Conservation (phyloP, 2,113 vertebrate genomes). For the Heptranchias perlo region DNA sequence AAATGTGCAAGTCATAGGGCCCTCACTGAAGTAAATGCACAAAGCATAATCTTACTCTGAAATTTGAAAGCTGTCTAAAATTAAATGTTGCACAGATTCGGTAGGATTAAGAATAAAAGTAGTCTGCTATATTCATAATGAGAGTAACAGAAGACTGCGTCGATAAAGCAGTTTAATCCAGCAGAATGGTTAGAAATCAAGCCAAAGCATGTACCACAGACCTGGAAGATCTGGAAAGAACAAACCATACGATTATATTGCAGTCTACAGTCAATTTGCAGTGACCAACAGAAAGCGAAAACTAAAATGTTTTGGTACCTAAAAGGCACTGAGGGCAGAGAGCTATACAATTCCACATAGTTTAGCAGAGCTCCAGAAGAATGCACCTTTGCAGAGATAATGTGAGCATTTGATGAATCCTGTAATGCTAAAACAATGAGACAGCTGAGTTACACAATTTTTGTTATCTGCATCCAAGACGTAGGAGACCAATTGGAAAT, state of each 20-base stretch:
- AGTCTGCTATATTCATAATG: not conserved
- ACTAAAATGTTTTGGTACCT: not conserved
- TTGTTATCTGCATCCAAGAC: not conserved
- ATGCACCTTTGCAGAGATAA: not conserved
- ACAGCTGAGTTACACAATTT: not conserved
- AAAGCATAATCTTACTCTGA: not conserved
- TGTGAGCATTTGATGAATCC: not conserved
- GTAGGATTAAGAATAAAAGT: not conserved
- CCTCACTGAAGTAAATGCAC: not conserved
- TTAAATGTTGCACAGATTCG: not conserved
- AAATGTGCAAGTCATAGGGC: not conserved
- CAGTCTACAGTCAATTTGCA: no score
- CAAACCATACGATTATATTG: no score
- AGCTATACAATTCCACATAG: not conserved
- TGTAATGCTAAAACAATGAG: not conserved
- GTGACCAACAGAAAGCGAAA: not conserved
- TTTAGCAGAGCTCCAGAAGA: not conserved
- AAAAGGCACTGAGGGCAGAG: not conserved
- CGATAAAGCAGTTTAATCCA: not conserved
- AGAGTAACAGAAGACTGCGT: not conserved
- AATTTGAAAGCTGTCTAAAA: not conserved
- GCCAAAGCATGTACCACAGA: not conserved
- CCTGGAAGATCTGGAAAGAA: not conserved
- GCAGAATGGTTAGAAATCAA: not conserved
- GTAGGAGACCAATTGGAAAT: not conserved